A percentile compares a stretch with the other conserved stretches of the same genome.
These are phyloP conservation scores for Amphibalanus amphitrite DNA, from an alignment of 1,140 invertebrate genomes.

Conservation along the genomic window DNA sequence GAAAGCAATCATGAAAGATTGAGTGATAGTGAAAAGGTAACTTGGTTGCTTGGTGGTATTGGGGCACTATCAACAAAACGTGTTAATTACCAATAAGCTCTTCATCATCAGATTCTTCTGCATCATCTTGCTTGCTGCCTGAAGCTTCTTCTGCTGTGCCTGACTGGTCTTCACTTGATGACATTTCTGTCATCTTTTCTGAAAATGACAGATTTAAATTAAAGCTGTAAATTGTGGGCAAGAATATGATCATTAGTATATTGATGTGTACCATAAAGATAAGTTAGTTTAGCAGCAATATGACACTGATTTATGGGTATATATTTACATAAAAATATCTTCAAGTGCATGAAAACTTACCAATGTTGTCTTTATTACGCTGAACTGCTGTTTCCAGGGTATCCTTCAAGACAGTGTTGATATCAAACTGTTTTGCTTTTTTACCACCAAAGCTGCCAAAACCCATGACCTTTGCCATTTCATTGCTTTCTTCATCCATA, in stretches of 20 bases:
- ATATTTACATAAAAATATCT: too few species aligned
- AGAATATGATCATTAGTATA: not conserved
- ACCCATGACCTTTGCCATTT: slow-evolving; percentile 35
- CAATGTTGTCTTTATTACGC: slow-evolving; percentile 19
- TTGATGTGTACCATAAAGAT: too few species aligned
- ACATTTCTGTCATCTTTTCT: not conserved
- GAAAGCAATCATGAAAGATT: too few species aligned
- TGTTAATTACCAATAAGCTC: not conserved
- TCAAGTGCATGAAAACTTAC: slow-evolving; percentile 11
- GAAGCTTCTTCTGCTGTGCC: not conserved
- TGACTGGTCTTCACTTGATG: too few species aligned
- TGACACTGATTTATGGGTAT: too few species aligned
- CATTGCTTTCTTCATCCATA: slow-evolving; percentile 1
- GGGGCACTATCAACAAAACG: too few species aligned
- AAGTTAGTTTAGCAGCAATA: too few species aligned
- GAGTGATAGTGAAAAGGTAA: too few species aligned
- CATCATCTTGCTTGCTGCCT: not conserved
- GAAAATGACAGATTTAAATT: not conserved
- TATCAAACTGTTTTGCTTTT: slow-evolving; percentile 53
- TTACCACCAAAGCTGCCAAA: slow-evolving; percentile 51
- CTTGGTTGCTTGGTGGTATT: too few species aligned
- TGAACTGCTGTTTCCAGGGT: slow-evolving; percentile 26
- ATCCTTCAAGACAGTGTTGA: slow-evolving; percentile 35
- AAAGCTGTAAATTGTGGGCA: not conserved
- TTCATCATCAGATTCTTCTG: not conserved